phyloP scores from a whole-genome alignment of 2,888 invertebrate genomes.

The Panzeria rudis region DNA sequence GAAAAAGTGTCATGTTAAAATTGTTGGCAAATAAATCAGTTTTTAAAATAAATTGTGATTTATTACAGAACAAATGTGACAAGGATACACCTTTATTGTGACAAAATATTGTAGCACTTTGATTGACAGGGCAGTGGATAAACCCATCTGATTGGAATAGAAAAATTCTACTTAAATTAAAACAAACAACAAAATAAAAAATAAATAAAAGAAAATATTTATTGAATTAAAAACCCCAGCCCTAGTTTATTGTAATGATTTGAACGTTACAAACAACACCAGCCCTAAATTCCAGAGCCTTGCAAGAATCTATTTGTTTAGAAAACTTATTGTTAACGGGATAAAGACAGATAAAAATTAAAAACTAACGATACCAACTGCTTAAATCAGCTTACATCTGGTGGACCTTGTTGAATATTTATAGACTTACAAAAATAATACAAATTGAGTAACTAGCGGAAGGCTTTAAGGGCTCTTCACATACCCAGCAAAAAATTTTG shows the following conservation, averaged over 20 bases:
- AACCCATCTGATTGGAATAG: slow-evolving; percentile 63
- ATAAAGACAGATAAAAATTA: no score
- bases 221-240: slow-evolving; percentile 46
- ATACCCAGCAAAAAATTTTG: no score
- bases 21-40: slow-evolving; percentile 46
- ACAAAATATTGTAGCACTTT: slow-evolving; percentile 64
- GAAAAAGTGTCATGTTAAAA: slow-evolving; percentile 31
- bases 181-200: slow-evolving; percentile 9
- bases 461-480: no score
- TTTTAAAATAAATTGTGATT: slow-evolving; percentile 63
- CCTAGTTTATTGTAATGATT: slow-evolving; percentile 46
- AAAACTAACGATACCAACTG: no score
- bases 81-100: slow-evolving; percentile 72
- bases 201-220: background rate
- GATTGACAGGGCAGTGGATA: slow-evolving; percentile 68
- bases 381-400: no score
- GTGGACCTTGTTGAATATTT: no score
- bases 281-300: slow-evolving; percentile 13
- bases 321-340: background rate
- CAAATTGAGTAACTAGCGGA: no score
- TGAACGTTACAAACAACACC: slow-evolving; percentile 5
- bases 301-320: slow-evolving; percentile 9
- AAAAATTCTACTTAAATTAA: slow-evolving; percentile 39
- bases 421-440: no score
- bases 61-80: slow-evolving; percentile 68